Conservation (phyloP, 2,113 vertebrate species). For the Onychostoma macrolepis region DNA sequence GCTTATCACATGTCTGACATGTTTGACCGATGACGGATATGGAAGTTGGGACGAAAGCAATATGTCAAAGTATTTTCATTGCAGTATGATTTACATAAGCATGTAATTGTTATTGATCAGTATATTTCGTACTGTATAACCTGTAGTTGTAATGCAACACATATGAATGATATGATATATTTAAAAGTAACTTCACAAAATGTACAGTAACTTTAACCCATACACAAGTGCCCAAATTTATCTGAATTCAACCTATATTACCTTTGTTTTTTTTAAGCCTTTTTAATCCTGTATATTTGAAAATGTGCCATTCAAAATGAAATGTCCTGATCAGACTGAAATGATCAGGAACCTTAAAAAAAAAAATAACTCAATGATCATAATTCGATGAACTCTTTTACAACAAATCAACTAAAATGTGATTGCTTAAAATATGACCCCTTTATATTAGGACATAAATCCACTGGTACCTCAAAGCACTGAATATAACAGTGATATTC, state of each 20-base stretch:
- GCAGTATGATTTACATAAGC: slow-evolving; percentile 17
- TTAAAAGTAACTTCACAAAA: not conserved
- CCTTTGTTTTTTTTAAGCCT: not conserved
- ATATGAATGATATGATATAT: not conserved
- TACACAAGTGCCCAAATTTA: not conserved
- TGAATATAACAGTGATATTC: slow-evolving; percentile 24
- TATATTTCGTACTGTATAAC: not conserved
- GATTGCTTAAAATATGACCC: not conserved
- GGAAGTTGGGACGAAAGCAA: not conserved
- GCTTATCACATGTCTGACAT: not conserved
- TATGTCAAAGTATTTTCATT: too few relatives aligned
- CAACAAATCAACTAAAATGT: not conserved
- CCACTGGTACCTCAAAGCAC: slow-evolving; percentile 20
- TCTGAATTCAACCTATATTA: too few relatives aligned
- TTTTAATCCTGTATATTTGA: not conserved
- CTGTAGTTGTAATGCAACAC: not conserved
- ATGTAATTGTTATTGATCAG: not conserved
- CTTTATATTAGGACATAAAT: slow-evolving; percentile 39
- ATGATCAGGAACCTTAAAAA: too few relatives aligned
- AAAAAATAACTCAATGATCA: too few relatives aligned
- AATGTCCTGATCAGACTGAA: not conserved
- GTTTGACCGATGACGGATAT: not conserved
- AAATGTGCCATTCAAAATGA: not conserved
- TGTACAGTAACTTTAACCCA: not conserved
- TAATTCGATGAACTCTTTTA: too few relatives aligned